Conservation (phyloP, 2,113 vertebrate species). For the Amphiprion ocellaris region DNA sequence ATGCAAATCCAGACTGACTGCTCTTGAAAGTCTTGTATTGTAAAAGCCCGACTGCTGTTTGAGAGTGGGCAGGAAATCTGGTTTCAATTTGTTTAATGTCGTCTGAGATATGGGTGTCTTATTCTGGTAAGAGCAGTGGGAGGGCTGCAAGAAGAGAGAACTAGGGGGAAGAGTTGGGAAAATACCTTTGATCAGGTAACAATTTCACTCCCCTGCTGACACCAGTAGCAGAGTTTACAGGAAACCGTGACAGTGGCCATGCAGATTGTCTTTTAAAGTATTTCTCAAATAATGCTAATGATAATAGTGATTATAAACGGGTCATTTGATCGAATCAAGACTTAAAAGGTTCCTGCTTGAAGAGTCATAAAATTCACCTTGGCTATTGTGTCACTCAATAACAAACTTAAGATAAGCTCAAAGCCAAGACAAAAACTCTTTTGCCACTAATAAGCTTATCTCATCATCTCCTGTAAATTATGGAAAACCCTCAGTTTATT, state of each 20-base stretch:
- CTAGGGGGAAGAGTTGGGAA: slow-evolving; percentile 37
- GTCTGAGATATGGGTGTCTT: slow-evolving; percentile 69
- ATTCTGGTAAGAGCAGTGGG: slow-evolving; percentile 69
- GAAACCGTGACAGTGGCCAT: slow-evolving; percentile 18
- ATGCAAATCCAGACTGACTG: slow-evolving; percentile 23
- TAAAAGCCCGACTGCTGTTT: slow-evolving; percentile 48
- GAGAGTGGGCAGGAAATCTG: slow-evolving; percentile 70
- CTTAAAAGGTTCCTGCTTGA: background rate
- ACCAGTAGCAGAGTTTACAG: slow-evolving; percentile 27
- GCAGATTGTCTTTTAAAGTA: background rate
- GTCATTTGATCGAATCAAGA: slow-evolving; percentile 3
- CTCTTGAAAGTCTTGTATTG: slow-evolving; percentile 54
- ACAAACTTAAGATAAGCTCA: slow-evolving; percentile 38
- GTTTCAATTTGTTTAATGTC: slow-evolving; percentile 77
- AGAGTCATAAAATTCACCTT: slow-evolving; percentile 23
- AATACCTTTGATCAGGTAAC: slow-evolving; percentile 65
- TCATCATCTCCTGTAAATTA: slow-evolving; percentile 32
- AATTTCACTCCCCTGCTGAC: slow-evolving; percentile 38
- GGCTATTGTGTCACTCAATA: slow-evolving; percentile 8
- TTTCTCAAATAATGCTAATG: slow-evolving; percentile 5
- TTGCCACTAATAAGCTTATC: slow-evolving; percentile 36
- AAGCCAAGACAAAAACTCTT: slow-evolving; percentile 21
- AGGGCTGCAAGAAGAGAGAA: slow-evolving; percentile 42
- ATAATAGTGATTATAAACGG: background rate
- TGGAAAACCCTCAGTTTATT: slow-evolving; percentile 10